Base-by-base conservation (phyloP, 2,797 vertebrate species). In the Lates japonicus region DNA sequence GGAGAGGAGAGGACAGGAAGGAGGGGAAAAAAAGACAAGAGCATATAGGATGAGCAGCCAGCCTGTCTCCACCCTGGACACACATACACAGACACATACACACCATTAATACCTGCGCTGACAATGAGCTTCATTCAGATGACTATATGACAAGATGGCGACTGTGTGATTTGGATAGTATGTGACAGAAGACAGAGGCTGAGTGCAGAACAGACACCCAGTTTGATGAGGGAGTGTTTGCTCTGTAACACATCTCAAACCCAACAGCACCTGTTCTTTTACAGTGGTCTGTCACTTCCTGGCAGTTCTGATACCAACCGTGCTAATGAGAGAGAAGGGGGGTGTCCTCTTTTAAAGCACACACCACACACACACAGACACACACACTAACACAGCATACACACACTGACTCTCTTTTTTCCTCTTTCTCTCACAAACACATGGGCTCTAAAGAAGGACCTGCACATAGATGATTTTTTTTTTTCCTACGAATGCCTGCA, bases 111-210 rank as follows among this genome's bases (percentile, higher is more conserved):
- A 93, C 93, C 93, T 93, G 84, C 74, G 80, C 88, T 92, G 92
- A 92, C 92, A 93, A 93, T 90, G 92, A 94, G 92, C 91, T 89
- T 92, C 92, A 90, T 92, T 93, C 88, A 91, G 91, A 91, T 95
- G 93, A 95, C 93, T 92, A 90, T 91, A 84, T 95, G 93, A 95
- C 94, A 95, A 94, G 92, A 94, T 93, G 93, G 93, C 88, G 91
- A 93, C 92, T 54, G 91, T 90, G 92, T 94, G 94, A 95, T 94
- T 91, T 88, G 91, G 93, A 94, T 94, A 84, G 89, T 92, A 84
- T 91, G 89, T 95, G 94, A 95, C 94, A 95, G 94, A 92, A 94
- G 91, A 94, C 93, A 95, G 93, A 95, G 93, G 90, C 94, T 92
- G 93, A 93, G 92, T 90, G 93, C 94, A 94, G 94, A 95, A 93